These are phyloP conservation scores for Ischnura elegans DNA, from an alignment of 2,888 invertebrate genomes.

Conservation along the genomic window DNA sequence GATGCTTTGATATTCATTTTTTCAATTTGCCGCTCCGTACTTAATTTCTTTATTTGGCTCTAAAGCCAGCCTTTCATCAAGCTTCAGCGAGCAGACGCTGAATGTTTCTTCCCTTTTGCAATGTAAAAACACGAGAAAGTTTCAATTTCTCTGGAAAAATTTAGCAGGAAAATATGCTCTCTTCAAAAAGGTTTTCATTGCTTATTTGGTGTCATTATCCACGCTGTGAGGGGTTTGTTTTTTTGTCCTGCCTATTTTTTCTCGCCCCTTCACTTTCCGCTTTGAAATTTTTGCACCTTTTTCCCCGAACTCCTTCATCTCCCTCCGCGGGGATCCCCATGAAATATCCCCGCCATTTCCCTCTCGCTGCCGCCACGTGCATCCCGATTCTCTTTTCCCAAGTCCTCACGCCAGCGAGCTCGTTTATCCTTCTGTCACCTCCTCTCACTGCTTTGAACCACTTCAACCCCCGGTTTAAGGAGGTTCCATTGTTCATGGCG, in stretches of 20 bases:
- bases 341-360: neutral
- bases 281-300: neutral
- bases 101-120: neutral
- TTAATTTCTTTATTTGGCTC: neutral
- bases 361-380: neutral
- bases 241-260: no score
- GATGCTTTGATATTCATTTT: no score
- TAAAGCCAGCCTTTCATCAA: neutral
- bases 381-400: neutral
- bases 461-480: neutral
- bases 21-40: no score
- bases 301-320: neutral
- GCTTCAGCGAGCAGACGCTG: neutral
- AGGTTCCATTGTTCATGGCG: no score
- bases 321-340: no score
- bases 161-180: neutral
- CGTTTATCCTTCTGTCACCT: neutral
- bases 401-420: neutral
- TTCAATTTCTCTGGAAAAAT: neutral
- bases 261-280: neutral
- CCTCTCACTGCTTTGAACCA: neutral
- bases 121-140: neutral
- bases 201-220: neutral
- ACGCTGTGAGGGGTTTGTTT: neutral
- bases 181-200: neutral